A percentile compares a stretch with the other conserved stretches of the same genome.
Conservation (phyloP, 2,888 invertebrate genomes). For the Steinernema carpocapsae region DNA sequence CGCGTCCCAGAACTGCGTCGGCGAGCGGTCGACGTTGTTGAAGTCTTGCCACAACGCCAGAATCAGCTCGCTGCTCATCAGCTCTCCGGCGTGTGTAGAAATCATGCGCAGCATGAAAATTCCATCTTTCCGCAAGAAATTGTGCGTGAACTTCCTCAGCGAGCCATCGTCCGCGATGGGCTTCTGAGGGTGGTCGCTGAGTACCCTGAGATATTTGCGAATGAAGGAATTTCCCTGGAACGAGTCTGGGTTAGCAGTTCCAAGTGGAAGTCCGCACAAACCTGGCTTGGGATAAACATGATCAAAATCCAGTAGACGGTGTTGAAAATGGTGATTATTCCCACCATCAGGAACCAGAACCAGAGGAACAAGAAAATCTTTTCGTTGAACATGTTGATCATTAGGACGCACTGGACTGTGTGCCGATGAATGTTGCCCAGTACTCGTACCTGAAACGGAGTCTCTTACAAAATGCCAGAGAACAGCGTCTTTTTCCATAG, state of each 20-base stretch:
- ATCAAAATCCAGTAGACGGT: conserved; percentile 68
- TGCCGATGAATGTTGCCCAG: conserved; percentile 69
- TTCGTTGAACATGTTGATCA: conserved; percentile 69
- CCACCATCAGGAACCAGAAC: conserved; percentile 69
- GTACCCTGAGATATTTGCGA: conserved; percentile 68
- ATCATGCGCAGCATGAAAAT: conserved; percentile 70
- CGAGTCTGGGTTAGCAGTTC: conserved; percentile 21
- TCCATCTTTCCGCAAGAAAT: conserved; percentile 68
- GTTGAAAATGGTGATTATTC: conserved; percentile 67
- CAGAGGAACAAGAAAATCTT: conserved; percentile 66
- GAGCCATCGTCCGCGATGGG: conserved; percentile 67
- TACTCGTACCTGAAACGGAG: conserved; percentile 61
- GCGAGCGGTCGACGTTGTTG: conserved; percentile 68
- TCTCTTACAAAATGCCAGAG: not conserved
- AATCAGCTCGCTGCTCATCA: conserved; percentile 68
- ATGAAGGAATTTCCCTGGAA: conserved; percentile 67
- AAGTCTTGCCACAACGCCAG: conserved; percentile 69
- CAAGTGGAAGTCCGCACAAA: conserved; percentile 35
- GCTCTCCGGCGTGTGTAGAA: conserved; percentile 69
- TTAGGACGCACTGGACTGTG: conserved; percentile 69
- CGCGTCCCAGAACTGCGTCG: conserved; percentile 68
- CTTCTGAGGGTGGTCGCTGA: conserved; percentile 68
- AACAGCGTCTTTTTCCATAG: not conserved
- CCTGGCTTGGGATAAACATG: conserved; percentile 69
- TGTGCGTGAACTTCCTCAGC: conserved; percentile 68